Evolutionary conservation across 2,797 vertebrate genomes (phyloP).

Genomic region (Mus minutoides): DNA sequence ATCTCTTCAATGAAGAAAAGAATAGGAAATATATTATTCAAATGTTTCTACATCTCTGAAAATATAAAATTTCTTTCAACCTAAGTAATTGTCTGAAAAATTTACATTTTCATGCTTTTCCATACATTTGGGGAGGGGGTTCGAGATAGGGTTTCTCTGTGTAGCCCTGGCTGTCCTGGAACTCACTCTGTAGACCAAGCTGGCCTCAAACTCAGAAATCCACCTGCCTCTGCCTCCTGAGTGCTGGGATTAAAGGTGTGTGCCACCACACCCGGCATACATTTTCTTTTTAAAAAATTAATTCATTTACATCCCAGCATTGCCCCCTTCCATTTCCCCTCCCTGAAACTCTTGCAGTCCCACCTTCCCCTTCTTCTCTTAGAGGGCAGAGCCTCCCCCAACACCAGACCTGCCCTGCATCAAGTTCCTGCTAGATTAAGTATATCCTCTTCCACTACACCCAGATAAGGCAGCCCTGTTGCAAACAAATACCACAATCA

Average conservation of each 20-base stretch:
- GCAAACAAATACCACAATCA: not conserved
- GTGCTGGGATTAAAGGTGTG: too few species aligned
- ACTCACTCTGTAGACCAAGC: too few species aligned
- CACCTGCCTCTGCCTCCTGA: too few species aligned
- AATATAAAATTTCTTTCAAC: not conserved
- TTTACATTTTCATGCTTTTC: not conserved
- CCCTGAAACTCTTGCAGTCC: fast-evolving
- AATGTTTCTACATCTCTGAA: not conserved
- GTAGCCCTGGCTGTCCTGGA: too few species aligned
- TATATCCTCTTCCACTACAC: not conserved
- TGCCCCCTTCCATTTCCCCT: not conserved
- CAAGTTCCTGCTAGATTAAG: not conserved
- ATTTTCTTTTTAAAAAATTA: not conserved
- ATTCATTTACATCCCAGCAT: not conserved
- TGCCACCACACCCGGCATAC: too few species aligned
- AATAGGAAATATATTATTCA: not conserved
- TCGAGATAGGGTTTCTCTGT: too few species aligned
- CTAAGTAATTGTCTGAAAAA: not conserved
- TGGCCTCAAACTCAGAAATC: too few species aligned
- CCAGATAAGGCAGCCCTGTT: not conserved
- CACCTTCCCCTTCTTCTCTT: not conserved
- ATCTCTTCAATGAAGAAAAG: not conserved
- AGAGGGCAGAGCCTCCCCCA: not conserved
- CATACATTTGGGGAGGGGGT: too few species aligned
- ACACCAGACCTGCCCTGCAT: too few species aligned